A percentile compares a stretch with the other conserved stretches of the same genome.
Evolutionary conservation across 2,888 invertebrate species (phyloP).

Genomic region (Hyalella azteca): DNA sequence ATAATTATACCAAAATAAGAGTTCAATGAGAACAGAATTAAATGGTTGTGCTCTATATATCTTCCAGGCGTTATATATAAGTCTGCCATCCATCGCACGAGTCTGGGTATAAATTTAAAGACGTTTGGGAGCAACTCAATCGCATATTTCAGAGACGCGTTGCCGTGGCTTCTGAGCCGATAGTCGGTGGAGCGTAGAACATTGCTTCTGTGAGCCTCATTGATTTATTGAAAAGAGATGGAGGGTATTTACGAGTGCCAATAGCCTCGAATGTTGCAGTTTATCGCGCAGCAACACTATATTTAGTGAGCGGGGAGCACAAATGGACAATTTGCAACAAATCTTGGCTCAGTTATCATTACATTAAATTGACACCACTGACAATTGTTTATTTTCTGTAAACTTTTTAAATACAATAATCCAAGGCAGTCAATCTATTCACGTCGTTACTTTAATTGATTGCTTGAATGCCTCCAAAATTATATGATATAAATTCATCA

Average conservation of each 20-base stretch:
- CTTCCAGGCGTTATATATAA: not conserved
- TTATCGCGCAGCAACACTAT: conserved; percentile 13
- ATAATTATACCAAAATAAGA: too few species aligned
- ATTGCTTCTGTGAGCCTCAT: conserved; percentile 35
- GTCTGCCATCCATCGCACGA: not conserved
- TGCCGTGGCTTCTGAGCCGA: conserved; percentile 23
- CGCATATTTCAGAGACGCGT: conserved; percentile 25
- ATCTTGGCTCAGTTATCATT: too few species aligned
- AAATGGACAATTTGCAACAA: not conserved
- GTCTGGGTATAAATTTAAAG: not conserved
- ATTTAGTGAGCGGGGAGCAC: conserved; percentile 3
- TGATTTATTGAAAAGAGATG: conserved; percentile 41
- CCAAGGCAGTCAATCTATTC: too few species aligned
- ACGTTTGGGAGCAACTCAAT: not conserved
- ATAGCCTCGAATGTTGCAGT: conserved; percentile 35
- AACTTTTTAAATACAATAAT: too few species aligned
- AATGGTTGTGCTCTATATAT: too few species aligned
- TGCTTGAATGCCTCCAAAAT: too few species aligned
- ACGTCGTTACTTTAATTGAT: too few species aligned
- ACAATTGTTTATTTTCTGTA: too few species aligned
- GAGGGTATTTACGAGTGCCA: conserved; percentile 37
- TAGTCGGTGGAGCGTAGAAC: conserved; percentile 35
- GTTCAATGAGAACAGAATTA: too few species aligned
- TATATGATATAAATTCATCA: too few species aligned
- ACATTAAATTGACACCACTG: too few species aligned